A percentile compares a stretch with the other conserved stretches of the same genome.
Conservation (phyloP, 2,797 vertebrate genomes). For the Glyptemys insculpta region DNA sequence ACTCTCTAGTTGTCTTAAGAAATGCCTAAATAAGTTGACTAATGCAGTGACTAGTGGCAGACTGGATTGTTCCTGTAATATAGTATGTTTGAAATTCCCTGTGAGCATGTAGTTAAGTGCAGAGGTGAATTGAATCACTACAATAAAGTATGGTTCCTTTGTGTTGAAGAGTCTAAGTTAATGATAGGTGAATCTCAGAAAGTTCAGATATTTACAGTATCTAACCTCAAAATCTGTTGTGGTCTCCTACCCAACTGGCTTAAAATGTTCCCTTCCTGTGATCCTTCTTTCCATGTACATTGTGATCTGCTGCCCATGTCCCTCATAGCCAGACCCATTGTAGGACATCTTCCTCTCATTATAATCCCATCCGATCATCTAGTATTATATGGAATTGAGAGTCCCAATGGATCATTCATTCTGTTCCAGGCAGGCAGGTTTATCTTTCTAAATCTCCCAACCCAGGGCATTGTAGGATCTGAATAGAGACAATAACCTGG, state of each 20-base stretch:
- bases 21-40: background rate
- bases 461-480: background rate
- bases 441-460: background rate
- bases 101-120: background rate
- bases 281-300: background rate
- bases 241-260: background rate
- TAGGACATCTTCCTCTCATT: background rate
- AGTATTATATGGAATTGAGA: background rate
- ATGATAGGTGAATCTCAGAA: background rate
- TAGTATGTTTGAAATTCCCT: background rate
- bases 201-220: accelerated
- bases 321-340: background rate
- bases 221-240: accelerated
- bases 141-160: background rate
- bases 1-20: background rate
- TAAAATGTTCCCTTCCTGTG: background rate
- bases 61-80: background rate
- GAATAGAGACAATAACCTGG: background rate
- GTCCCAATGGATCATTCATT: background rate
- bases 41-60: background rate
- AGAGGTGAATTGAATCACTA: background rate
- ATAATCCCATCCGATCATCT: background rate
- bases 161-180: background rate
- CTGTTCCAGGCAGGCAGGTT: background rate
- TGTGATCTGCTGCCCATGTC: accelerated